Conservation (phyloP, 2,113 vertebrate species). For the Crotalus horridus region DNA sequence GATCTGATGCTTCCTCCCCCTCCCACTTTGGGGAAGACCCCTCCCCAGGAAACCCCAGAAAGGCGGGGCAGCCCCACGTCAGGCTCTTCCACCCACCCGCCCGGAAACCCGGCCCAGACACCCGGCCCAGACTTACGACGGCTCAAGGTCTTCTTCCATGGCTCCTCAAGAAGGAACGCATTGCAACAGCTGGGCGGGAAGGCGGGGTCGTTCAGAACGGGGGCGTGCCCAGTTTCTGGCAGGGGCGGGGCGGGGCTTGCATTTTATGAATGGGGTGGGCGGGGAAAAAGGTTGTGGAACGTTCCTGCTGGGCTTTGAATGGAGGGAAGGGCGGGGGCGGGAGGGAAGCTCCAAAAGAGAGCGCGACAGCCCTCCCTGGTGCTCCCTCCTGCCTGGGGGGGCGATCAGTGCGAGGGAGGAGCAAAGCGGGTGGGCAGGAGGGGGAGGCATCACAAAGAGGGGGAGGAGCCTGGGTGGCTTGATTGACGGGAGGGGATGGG, state of each 20-base stretch:
- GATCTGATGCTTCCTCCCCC: not conserved
- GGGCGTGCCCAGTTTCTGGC: not conserved
- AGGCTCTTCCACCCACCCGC: too few species aligned
- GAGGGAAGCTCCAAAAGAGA: constrained; percentile 13
- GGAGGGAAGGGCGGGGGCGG: not conserved
- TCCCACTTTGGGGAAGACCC: not conserved
- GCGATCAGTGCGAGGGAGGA: too few species aligned
- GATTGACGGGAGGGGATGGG: not conserved
- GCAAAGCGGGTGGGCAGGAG: too few species aligned
- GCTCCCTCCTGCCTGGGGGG: not conserved
- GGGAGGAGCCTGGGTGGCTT: not conserved
- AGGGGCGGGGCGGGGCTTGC: not conserved
- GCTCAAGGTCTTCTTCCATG: constrained; percentile 70
- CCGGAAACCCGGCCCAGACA: not conserved
- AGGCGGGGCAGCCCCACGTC: not conserved
- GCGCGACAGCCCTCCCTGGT: not conserved
- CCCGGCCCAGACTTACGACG: constrained; percentile 56
- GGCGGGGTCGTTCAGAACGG: not conserved
- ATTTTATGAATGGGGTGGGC: not conserved
- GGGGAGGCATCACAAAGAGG: constrained; percentile 11
- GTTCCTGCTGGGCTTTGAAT: constrained; percentile 10
- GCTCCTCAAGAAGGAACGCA: constrained; percentile 47
- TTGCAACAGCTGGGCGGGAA: constrained; percentile 51
- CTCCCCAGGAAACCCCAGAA: too few species aligned
- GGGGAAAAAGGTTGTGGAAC: not conserved